A percentile compares a stretch with the other conserved stretches of the same genome.
phyloP scores from a whole-genome alignment of 35 echinoderm and acorn worm genomes.

The Amphiura filiformis region DNA sequence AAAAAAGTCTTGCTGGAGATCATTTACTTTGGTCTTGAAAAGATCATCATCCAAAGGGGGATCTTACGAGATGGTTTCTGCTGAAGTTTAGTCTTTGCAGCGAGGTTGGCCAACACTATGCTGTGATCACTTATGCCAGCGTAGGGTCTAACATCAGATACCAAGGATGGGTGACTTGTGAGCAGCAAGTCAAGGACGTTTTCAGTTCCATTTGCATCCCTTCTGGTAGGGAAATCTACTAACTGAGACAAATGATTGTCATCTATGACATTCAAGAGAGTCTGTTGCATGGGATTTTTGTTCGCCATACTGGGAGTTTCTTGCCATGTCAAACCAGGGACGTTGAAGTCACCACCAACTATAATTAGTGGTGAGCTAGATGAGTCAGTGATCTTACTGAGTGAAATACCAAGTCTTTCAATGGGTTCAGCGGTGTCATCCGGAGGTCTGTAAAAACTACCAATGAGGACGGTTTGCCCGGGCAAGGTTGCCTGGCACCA shows the following conservation, averaged over 20 bases:
- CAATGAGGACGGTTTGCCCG: neutral
- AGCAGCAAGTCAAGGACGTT: conserved; percentile 36
- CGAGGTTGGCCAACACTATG: conserved; percentile 21
- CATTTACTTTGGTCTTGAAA: neutral
- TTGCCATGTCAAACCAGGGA: conserved; percentile 29
- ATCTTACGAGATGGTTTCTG: conserved; percentile 39
- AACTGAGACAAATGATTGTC: conserved; percentile 41
- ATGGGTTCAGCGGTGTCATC: neutral
- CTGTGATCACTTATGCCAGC: conserved; percentile 41
- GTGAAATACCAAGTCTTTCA: neutral
- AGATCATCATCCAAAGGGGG: conserved; percentile 13
- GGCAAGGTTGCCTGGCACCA: neutral
- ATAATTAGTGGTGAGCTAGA: conserved; percentile 18
- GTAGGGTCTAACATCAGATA: conserved; percentile 17
- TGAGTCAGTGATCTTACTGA: conserved; percentile 4
- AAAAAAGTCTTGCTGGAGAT: conserved; percentile 25
- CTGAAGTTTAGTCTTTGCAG: neutral
- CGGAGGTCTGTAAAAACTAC: conserved; percentile 32
- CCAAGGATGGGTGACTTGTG: conserved; percentile 27
- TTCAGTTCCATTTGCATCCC: conserved; percentile 17
- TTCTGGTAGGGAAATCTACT: conserved; percentile 32
- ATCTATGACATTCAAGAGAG: conserved; percentile 12
- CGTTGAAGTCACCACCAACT: conserved; percentile 45
- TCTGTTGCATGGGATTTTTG: neutral
- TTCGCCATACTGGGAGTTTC: neutral